phyloP scores from a whole-genome alignment of 1,140 invertebrate species.

The Aphelenchoides besseyi region DNA sequence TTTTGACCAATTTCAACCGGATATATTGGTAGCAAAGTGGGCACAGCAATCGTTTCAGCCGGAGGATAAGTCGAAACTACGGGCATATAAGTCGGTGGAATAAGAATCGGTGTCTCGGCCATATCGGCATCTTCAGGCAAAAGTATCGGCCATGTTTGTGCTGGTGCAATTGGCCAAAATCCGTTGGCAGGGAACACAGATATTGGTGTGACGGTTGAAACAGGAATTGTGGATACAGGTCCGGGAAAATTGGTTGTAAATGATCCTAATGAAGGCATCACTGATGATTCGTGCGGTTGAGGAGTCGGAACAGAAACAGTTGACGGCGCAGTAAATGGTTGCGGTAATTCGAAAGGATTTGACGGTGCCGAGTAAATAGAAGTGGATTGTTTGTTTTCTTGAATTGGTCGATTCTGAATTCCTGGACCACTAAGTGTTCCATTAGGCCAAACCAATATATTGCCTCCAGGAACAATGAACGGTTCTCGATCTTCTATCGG shows the following conservation, averaged over 20 bases:
- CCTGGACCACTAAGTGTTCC: background rate
- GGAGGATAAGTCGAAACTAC: slow-evolving; percentile 15
- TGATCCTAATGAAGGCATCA: no score
- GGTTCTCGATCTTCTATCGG: background rate
- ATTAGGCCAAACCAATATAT: slow-evolving; percentile 3
- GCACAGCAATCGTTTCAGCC: background rate
- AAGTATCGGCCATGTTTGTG: slow-evolving; percentile 1
- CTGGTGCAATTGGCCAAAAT: background rate
- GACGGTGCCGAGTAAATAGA: background rate
- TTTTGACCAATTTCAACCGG: slow-evolving; percentile 16
- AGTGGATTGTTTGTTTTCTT: background rate
- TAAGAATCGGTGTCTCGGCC: slow-evolving; percentile 5
- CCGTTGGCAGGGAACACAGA: background rate
- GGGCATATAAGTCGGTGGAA: slow-evolving; percentile 21
- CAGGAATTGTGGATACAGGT: background rate
- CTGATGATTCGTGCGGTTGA: background rate
- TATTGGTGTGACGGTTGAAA: background rate
- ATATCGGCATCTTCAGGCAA: slow-evolving; percentile 18
- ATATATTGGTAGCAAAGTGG: slow-evolving; percentile 7
- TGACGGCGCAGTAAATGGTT: background rate
- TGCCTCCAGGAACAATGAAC: background rate
- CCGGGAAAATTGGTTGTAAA: background rate
- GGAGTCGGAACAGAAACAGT: background rate
- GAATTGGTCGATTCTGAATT: background rate
- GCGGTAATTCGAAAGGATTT: background rate